A percentile compares a stretch with the other conserved stretches of the same genome.
phyloP scores from a whole-genome alignment of 2,113 vertebrate species.

The Tympanuchus pallidicinctus region DNA sequence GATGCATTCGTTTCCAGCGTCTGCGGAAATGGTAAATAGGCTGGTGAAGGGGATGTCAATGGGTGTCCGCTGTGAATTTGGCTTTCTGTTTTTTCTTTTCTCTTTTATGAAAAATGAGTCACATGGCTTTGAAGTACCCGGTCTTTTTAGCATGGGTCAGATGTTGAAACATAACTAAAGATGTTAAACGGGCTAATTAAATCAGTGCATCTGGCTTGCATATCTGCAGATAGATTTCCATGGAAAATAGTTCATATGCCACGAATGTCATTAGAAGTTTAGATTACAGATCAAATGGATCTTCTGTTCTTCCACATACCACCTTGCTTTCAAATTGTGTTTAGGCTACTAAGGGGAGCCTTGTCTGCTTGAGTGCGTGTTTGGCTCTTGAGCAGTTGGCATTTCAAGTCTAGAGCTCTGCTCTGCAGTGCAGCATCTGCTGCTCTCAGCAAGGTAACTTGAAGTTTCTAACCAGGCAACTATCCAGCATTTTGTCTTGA shows the following conservation, averaged over 20 bases:
- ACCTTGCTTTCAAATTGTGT: neutral
- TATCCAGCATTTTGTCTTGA: neutral
- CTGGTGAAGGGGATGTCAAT: neutral
- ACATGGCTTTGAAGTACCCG: neutral
- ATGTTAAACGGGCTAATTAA: conserved; percentile 18
- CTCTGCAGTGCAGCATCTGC: neutral
- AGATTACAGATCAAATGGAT: neutral
- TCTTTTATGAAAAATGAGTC: neutral
- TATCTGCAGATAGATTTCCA: conserved; percentile 24
- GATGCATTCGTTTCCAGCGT: neutral
- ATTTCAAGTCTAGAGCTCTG: neutral
- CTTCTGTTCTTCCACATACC: neutral
- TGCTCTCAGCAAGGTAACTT: neutral
- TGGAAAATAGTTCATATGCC: neutral
- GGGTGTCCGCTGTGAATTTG: neutral
- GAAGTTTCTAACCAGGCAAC: neutral
- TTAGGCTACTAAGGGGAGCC: neutral
- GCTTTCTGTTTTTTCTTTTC: neutral
- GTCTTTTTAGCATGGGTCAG: neutral
- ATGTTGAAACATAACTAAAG: neutral
- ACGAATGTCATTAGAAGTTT: neutral
- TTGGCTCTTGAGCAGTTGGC: neutral
- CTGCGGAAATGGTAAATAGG: neutral
- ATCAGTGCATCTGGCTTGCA: conserved; percentile 35
- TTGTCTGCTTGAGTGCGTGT: neutral